Percentiles rank a stretch among this genome's conserved stretches.
Conservation (phyloP, 2,888 invertebrate genomes). For the Diogma glabrata region DNA sequence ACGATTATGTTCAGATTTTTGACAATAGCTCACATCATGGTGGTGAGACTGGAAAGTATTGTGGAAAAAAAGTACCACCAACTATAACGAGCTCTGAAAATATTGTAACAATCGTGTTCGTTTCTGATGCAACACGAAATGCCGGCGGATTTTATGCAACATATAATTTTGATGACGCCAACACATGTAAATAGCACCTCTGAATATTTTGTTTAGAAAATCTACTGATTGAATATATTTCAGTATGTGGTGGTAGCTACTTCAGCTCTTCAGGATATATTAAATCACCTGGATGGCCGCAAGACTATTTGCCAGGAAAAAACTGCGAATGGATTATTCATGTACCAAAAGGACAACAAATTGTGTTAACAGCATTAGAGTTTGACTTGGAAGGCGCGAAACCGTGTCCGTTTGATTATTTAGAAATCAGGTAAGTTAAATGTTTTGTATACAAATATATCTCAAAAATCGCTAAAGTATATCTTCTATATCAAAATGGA, state of each 20-base stretch:
- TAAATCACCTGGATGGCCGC: conserved; percentile 68
- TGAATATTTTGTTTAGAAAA: too few relatives aligned
- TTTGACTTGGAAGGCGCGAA: conserved; percentile 50
- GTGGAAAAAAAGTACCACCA: conserved; percentile 55
- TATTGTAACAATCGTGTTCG: conserved; percentile 55
- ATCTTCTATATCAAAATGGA: too few relatives aligned
- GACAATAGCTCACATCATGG: conserved; percentile 43
- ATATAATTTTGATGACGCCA: conserved; percentile 52
- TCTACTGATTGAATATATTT: too few relatives aligned
- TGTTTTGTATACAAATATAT: too few relatives aligned
- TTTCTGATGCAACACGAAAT: conserved; percentile 46
- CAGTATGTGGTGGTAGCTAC: conserved; percentile 64
- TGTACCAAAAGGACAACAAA: conserved; percentile 56
- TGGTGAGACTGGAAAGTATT: conserved; percentile 45
- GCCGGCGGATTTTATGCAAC: conserved; percentile 60
- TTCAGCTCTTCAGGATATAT: conserved; percentile 55
- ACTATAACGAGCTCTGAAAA: conserved; percentile 53
- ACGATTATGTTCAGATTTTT: conserved; percentile 58
- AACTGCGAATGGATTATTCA: conserved; percentile 75
- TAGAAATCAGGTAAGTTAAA: too few relatives aligned
- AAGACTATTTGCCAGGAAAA: conserved; percentile 51
- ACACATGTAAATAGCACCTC: conserved; percentile 39
- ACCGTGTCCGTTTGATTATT: conserved; percentile 50
- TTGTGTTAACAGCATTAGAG: conserved; percentile 52
- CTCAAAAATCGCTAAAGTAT: too few relatives aligned